These are phyloP conservation scores for Apodemia zela DNA, from an alignment of 2,888 invertebrate species.

Conservation along the genomic window DNA sequence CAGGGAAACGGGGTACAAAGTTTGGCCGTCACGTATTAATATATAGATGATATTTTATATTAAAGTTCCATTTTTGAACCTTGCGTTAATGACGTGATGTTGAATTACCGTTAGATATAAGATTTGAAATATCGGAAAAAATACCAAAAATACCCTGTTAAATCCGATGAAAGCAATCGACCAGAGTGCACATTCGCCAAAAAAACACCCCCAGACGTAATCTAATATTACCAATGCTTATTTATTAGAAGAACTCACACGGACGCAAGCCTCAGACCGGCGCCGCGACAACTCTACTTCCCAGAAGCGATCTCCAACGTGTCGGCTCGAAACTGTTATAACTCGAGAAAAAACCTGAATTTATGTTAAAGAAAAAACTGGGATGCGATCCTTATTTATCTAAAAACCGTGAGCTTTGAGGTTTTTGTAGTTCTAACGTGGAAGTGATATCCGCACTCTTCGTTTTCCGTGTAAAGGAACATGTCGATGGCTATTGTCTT, in stretches of 20 bases:
- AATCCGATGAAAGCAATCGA: constrained; percentile 48
- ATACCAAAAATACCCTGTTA: background rate
- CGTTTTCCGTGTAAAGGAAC: background rate
- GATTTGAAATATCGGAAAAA: too few species aligned
- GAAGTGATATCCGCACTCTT: background rate
- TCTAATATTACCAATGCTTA: constrained; percentile 79
- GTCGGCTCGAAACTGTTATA: constrained; percentile 73
- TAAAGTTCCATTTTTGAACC: too few species aligned
- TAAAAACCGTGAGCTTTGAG: constrained; percentile 65
- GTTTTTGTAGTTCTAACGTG: constrained; percentile 51
- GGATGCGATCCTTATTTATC: constrained; percentile 68
- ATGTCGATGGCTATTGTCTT: background rate
- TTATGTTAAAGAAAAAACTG: constrained; percentile 76
- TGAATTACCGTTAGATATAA: too few species aligned
- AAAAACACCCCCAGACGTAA: constrained; percentile 72
- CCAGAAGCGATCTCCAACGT: constrained; percentile 64
- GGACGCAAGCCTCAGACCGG: constrained; percentile 47
- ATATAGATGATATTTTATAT: too few species aligned
- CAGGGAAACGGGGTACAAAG: too few species aligned
- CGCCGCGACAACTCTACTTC: constrained; percentile 75
- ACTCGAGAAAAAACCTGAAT: constrained; percentile 70
- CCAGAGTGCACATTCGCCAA: constrained; percentile 58
- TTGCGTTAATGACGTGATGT: too few species aligned
- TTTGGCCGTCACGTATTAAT: too few species aligned
- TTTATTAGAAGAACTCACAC: constrained; percentile 63